Conservation (phyloP, 1,140 invertebrate species). For the Hylaeus anthracinus region DNA sequence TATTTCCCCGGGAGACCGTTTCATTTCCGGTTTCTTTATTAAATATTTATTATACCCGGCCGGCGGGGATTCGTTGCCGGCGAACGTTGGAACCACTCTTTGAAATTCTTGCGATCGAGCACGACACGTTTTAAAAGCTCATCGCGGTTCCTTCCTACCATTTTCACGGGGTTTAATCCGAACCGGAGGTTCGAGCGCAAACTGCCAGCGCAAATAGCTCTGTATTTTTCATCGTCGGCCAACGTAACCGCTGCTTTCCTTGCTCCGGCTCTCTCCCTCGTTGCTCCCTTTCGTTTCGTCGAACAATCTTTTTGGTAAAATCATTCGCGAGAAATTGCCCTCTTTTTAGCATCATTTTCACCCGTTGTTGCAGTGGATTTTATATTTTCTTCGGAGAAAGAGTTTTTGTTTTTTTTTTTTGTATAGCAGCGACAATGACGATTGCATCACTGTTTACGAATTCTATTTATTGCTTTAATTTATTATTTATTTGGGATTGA, state of each 20-base stretch:
- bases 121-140: slow-evolving; percentile 5
- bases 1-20: slow-evolving; percentile 42
- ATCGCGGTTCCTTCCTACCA: background rate
- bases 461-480: too few species aligned
- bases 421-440: too few species aligned
- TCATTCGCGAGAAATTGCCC: background rate
- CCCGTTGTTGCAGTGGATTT: too few species aligned
- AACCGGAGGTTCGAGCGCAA: background rate
- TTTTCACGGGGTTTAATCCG: background rate
- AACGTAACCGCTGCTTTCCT: background rate
- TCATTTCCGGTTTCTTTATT: slow-evolving; percentile 36
- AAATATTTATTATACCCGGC: slow-evolving; percentile 41
- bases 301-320: background rate
- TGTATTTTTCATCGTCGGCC: background rate
- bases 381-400: too few species aligned
- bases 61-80: background rate
- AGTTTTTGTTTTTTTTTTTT: too few species aligned
- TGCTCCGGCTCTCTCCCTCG: background rate
- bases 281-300: background rate
- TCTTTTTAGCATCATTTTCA: too few species aligned
- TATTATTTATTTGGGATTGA: too few species aligned
- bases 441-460: too few species aligned
- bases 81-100: too few species aligned
- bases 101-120: background rate
- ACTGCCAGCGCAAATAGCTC: background rate